Conservation (phyloP, 2,113 vertebrate species). For the Rhea americana region DNA sequence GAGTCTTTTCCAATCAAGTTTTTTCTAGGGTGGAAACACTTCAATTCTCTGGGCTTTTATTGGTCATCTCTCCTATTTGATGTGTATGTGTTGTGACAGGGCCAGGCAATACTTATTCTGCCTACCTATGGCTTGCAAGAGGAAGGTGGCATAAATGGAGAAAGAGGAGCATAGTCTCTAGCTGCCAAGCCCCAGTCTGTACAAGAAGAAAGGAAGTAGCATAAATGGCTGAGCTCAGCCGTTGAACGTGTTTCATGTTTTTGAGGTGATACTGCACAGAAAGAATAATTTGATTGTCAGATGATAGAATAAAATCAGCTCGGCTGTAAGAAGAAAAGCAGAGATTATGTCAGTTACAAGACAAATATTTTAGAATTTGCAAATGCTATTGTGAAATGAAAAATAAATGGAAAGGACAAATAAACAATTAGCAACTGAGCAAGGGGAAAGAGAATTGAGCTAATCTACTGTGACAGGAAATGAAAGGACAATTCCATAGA, state of each 20-base stretch:
- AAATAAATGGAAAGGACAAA: not conserved
- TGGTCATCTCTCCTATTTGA: not conserved
- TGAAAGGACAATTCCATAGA: not conserved
- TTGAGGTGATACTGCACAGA: not conserved
- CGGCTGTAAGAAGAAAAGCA: not conserved
- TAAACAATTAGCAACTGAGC: not conserved
- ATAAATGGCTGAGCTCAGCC: not conserved
- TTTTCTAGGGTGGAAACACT: not conserved
- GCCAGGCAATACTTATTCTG: not conserved
- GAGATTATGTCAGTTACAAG: not conserved
- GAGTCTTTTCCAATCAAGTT: not conserved
- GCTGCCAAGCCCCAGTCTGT: not conserved
- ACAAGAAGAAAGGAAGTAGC: not conserved
- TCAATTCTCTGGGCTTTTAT: not conserved
- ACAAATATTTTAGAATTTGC: not conserved
- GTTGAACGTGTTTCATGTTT: not conserved
- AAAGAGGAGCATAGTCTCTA: not conserved
- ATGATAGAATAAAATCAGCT: not conserved
- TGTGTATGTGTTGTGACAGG: not conserved
- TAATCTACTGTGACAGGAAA: not conserved
- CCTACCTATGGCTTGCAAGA: not conserved
- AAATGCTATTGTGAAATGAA: not conserved
- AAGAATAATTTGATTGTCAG: not conserved
- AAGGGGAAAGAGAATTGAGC: not conserved
- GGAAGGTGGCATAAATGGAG: not conserved